A percentile compares a stretch with the other conserved stretches of the same genome.
Evolutionary conservation across 2,797 vertebrate genomes (phyloP).

Genomic region (Pachyuromys duprasi): DNA sequence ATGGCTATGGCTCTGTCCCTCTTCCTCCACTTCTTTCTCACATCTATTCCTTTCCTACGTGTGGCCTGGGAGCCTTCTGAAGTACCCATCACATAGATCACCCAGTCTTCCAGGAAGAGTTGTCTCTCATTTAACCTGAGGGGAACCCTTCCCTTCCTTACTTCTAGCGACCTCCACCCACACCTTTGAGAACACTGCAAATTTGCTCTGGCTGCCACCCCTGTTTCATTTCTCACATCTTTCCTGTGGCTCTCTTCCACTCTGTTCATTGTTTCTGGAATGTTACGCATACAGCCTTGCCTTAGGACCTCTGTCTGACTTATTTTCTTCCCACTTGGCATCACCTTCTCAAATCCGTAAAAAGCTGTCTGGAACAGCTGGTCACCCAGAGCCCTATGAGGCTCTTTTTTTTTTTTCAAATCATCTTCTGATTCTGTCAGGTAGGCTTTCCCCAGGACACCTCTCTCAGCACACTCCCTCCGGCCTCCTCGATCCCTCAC

Average conservation of each 20-base stretch:
- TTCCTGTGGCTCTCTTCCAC: fast-evolving
- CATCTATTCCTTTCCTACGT: not conserved
- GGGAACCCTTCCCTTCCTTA: not conserved
- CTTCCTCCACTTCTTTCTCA: not conserved
- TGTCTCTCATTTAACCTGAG: too few species aligned
- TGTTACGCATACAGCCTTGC: not conserved
- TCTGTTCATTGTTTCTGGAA: not conserved
- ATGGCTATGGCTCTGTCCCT: not conserved
- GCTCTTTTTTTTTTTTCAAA: not conserved
- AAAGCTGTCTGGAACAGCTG: not conserved
- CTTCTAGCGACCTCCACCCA: not conserved
- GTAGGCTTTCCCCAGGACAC: not conserved
- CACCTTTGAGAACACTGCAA: too few species aligned
- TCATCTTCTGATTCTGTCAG: not conserved
- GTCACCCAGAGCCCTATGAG: not conserved
- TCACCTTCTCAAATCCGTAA: not conserved
- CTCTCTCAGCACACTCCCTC: not conserved
- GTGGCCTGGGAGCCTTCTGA: not conserved
- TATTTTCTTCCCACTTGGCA: not conserved
- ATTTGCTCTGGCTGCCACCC: not conserved
- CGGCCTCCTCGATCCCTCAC: not conserved
- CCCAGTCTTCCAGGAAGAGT: too few species aligned
- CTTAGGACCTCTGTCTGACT: not conserved
- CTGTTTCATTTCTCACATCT: not conserved
- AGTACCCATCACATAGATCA: too few species aligned